These are phyloP conservation scores for Cyprinella venusta DNA, from an alignment of 2,797 vertebrate species.

Conservation along the genomic window DNA sequence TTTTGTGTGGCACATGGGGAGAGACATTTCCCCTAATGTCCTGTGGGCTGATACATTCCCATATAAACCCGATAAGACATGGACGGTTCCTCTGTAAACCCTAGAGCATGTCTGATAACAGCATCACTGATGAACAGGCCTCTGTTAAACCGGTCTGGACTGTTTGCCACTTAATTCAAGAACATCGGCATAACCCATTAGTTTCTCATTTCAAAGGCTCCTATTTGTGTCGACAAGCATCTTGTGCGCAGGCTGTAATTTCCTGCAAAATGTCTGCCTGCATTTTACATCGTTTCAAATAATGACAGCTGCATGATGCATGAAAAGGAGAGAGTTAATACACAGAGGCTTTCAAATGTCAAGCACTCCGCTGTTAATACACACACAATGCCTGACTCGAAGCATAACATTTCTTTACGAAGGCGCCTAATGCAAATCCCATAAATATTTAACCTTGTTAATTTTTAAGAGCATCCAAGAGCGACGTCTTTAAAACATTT, in stretches of 20 bases:
- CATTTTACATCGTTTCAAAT: conserved; percentile 42
- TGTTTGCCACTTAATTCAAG: conserved; percentile 39
- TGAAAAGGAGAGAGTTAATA: conserved; percentile 42
- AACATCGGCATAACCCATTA: conserved; percentile 45
- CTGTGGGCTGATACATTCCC: conserved; percentile 7
- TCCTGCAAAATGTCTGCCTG: conserved; percentile 46
- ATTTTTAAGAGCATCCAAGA: conserved; percentile 7
- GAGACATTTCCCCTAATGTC: neutral
- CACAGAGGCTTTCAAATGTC: conserved; percentile 44
- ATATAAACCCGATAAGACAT: conserved; percentile 17
- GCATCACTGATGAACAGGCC: conserved; percentile 26
- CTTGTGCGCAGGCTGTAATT: conserved; percentile 38
- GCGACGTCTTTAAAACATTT: conserved; percentile 6
- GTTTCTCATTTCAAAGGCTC: conserved; percentile 46
- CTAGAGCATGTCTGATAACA: conserved; percentile 36
- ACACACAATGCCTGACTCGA: conserved; percentile 16
- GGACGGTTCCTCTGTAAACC: conserved; percentile 17
- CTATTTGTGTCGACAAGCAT: conserved; percentile 46
- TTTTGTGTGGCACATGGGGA: neutral
- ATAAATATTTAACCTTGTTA: neutral
- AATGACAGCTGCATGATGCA: conserved; percentile 38
- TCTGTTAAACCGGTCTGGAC: conserved; percentile 28
- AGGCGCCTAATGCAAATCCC: conserved; percentile 21
- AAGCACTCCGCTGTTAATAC: neutral
- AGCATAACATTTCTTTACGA: neutral